Conservation (phyloP, 2,888 invertebrate genomes). For the Lycaena phlaeas region DNA sequence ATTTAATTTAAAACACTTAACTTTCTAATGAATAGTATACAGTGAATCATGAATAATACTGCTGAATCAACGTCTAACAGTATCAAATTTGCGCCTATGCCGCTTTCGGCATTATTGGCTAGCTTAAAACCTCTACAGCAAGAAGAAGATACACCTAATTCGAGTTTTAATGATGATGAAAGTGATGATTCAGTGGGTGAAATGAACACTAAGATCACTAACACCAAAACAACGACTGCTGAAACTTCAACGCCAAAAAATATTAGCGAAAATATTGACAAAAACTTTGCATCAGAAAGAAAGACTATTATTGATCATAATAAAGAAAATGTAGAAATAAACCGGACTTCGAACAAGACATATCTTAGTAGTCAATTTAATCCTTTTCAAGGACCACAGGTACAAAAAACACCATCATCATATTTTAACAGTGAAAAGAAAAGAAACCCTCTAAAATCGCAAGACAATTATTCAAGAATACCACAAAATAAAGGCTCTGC, state of each 20-base stretch:
- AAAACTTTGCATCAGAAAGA: conserved; percentile 41
- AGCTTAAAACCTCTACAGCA: conserved; percentile 47
- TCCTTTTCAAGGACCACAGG: conserved; percentile 20
- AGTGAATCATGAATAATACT: conserved; percentile 41
- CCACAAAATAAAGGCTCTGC: conserved; percentile 24
- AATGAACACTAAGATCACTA: conserved; percentile 21
- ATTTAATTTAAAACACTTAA: not conserved
- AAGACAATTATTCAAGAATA: conserved; percentile 28
- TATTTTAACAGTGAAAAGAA: conserved; percentile 27
- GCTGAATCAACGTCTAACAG: conserved; percentile 53
- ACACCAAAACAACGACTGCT: conserved; percentile 30
- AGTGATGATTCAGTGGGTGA: conserved; percentile 47
- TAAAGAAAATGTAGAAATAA: conserved; percentile 41
- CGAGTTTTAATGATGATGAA: conserved; percentile 46
- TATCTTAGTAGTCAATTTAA: conserved; percentile 34
- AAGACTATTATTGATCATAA: conserved; percentile 32
- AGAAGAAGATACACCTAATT: conserved; percentile 36
- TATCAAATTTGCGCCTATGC: conserved; percentile 59
- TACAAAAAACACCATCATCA: conserved; percentile 16
- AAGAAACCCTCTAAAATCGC: conserved; percentile 32
- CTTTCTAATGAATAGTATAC: not conserved
- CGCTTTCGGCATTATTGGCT: conserved; percentile 57
- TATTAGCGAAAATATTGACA: conserved; percentile 31
- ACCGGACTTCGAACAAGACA: conserved; percentile 31
- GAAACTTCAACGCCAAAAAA: conserved; percentile 37